These are phyloP conservation scores for Ascidia mentula DNA, from an alignment of 23 tunicate species.

Conservation along the genomic window DNA sequence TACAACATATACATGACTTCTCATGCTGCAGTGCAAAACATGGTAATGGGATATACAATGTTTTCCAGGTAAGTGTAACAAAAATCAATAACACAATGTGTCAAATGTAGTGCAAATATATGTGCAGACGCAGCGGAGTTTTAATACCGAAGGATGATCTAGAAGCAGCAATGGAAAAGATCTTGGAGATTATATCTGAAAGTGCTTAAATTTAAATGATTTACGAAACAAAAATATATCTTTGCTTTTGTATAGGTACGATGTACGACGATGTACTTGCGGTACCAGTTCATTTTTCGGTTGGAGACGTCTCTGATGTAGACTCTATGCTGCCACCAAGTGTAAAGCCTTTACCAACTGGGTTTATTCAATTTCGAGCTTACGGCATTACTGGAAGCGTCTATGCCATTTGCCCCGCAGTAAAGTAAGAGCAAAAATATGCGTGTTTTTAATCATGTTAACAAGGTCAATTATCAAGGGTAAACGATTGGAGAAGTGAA, in stretches of 20 bases:
- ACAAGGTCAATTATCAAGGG: neutral
- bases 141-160: neutral
- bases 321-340: slow-evolving; percentile 4
- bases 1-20: neutral
- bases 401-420: neutral
- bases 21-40: neutral
- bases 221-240: neutral
- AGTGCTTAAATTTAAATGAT: neutral
- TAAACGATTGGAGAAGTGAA: neutral
- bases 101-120: neutral
- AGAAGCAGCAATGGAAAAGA: neutral
- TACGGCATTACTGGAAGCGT: neutral
- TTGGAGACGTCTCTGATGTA: neutral
- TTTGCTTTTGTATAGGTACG: neutral
- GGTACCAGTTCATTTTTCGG: neutral
- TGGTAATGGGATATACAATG: neutral
- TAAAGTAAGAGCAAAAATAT: neutral
- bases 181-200: neutral
- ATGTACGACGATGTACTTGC: neutral
- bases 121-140: neutral
- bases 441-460: neutral
- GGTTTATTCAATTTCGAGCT: neutral
- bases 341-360: neutral
- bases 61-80: neutral
- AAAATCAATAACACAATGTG: neutral